phyloP scores from a whole-genome alignment of 2,888 invertebrate genomes.

The Tridacna gigas region DNA sequence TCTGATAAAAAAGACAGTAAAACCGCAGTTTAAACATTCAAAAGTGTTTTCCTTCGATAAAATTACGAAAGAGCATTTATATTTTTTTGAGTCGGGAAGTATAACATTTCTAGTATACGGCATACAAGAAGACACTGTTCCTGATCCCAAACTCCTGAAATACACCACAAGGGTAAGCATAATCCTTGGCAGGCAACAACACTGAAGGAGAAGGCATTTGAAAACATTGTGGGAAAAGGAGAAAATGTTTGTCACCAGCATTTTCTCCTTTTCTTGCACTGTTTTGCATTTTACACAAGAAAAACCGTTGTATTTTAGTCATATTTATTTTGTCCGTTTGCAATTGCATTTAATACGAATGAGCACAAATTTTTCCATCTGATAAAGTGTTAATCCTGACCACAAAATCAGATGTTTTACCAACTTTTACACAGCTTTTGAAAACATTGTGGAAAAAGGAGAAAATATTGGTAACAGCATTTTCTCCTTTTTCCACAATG shows the following conservation, averaged over 20 bases:
- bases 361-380: no score
- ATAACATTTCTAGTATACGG: slow-evolving; percentile 84
- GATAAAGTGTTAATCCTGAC: no score
- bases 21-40: slow-evolving; percentile 82
- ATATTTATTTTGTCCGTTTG: no score
- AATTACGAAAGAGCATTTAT: slow-evolving; percentile 82
- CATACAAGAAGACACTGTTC: slow-evolving; percentile 82
- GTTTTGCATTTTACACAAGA: no score
- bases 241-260: slow-evolving; percentile 4
- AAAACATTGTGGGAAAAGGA: neutral
- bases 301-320: no score
- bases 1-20: slow-evolving; percentile 78
- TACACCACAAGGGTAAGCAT: slow-evolving; percentile 82
- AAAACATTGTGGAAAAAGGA: no score
- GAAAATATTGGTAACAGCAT: neutral
- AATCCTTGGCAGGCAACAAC: neutral
- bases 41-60: slow-evolving; percentile 78
- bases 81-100: slow-evolving; percentile 83
- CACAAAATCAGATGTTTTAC: no score
- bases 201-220: neutral
- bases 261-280: no score
- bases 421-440: no score
- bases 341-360: no score
- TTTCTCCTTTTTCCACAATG: neutral
- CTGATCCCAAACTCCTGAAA: slow-evolving; percentile 81